phyloP scores from a whole-genome alignment of 2,888 invertebrate species.

The Anticlea derivata region DNA sequence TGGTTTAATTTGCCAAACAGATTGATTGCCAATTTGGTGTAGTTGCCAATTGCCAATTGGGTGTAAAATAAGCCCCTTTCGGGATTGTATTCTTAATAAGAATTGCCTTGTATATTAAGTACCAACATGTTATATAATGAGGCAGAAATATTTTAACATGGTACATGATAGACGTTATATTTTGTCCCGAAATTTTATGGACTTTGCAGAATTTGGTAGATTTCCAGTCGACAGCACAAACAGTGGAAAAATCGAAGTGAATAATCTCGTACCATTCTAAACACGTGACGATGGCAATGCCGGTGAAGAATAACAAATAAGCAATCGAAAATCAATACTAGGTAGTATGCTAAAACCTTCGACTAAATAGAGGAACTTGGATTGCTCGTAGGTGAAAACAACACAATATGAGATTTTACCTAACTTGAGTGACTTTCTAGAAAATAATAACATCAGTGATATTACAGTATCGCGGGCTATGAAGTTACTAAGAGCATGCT shows the following conservation, averaged over 20 bases:
- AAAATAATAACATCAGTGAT: conserved; percentile 1
- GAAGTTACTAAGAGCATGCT: background rate
- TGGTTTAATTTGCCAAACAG: no score
- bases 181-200: conserved; percentile 2
- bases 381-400: conserved; percentile 15
- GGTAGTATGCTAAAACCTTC: conserved; percentile 32
- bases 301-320: conserved; percentile 53
- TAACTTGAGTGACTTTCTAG: conserved; percentile 8
- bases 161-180: no score
- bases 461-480: background rate
- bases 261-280: conserved; percentile 47
- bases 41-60: no score
- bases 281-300: conserved; percentile 45
- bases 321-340: conserved; percentile 48
- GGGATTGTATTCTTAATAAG: no score
- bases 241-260: conserved; percentile 25
- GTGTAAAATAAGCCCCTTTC: no score
- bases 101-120: no score
- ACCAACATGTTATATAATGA: no score
- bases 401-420: conserved; percentile 9
- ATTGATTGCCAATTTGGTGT: no score
- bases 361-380: conserved; percentile 11
- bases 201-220: background rate
- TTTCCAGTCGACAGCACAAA: conserved; percentile 6
- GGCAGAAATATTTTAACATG: no score